Conservation (phyloP, 2,797 vertebrate genomes). For the Neoniphon sammara region DNA sequence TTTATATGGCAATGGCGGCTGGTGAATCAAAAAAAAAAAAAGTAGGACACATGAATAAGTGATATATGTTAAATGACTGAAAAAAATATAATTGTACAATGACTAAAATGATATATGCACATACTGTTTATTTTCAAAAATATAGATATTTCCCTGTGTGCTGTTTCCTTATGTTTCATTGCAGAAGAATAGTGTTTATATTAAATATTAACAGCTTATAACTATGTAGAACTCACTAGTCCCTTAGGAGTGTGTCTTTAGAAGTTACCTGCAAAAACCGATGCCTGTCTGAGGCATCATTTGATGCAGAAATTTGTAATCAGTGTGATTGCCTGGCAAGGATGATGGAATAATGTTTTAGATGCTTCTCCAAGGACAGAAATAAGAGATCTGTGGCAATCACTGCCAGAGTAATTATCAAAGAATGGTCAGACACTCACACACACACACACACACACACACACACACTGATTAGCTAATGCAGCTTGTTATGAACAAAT, state of each 20-base stretch:
- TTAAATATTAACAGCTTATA: slow-evolving; percentile 1
- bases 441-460: slow-evolving; percentile 34
- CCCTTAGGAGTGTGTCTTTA: neutral
- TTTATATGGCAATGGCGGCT: no score
- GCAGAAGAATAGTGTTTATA: neutral
- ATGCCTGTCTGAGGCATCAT: neutral
- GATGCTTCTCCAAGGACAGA: slow-evolving; percentile 45
- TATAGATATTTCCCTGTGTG: neutral
- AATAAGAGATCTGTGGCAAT: slow-evolving; percentile 42
- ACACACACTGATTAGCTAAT: slow-evolving; percentile 58
- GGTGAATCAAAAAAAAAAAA: no score
- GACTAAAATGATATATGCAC: neutral
- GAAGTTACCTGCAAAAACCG: slow-evolving; percentile 13
- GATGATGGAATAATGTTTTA: slow-evolving; percentile 45
- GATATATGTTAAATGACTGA: neutral
- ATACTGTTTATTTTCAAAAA: neutral
- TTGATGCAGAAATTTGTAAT: slow-evolving; percentile 31
- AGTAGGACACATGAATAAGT: no score
- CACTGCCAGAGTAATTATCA: slow-evolving; percentile 54
- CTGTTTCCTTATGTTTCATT: neutral
- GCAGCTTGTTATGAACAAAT: slow-evolving; percentile 66
- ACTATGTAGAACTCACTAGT: neutral
- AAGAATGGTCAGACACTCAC: slow-evolving; percentile 36
- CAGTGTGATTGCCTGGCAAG: slow-evolving; percentile 34
- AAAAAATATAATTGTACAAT: neutral